A percentile compares a stretch with the other conserved stretches of the same genome.
phyloP scores from a whole-genome alignment of 2,113 vertebrate species.

The Zootoca vivipara region DNA sequence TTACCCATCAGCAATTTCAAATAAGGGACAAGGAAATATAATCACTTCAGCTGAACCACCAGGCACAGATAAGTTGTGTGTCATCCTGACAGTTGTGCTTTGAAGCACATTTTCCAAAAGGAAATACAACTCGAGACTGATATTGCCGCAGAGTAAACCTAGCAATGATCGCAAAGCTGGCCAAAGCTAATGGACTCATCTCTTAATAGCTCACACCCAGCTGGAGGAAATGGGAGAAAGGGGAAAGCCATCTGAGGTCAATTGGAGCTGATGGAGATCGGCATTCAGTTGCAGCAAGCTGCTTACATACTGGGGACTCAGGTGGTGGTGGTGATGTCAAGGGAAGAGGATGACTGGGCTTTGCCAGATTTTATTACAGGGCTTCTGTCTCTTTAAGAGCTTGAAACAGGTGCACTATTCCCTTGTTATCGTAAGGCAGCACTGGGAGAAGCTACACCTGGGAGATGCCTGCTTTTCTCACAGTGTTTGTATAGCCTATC shows the following conservation, averaged over 20 bases:
- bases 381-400: not conserved
- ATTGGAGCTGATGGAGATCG: not conserved
- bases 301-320: not conserved
- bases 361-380: not conserved
- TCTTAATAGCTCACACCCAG: not conserved
- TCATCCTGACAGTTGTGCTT: constrained; percentile 2
- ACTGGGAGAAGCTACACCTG: not conserved
- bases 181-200: not conserved
- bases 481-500: not conserved
- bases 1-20: constrained; percentile 22
- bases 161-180: not conserved
- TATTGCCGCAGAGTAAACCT: not conserved
- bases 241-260: not conserved
- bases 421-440: not conserved
- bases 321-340: not conserved
- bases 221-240: not conserved
- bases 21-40: constrained; percentile 8
- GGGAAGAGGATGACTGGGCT: not conserved
- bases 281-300: not conserved
- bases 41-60: not conserved
- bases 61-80: not conserved
- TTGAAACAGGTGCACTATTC: not conserved
- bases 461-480: not conserved
- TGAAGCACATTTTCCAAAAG: not conserved
- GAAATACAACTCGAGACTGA: not conserved